Percentiles rank a stretch among this genome's conserved stretches.
These are phyloP conservation scores for Tokudaia tokunoshimensis DNA, from an alignment of 2,797 vertebrate genomes.

Conservation along the genomic window DNA sequence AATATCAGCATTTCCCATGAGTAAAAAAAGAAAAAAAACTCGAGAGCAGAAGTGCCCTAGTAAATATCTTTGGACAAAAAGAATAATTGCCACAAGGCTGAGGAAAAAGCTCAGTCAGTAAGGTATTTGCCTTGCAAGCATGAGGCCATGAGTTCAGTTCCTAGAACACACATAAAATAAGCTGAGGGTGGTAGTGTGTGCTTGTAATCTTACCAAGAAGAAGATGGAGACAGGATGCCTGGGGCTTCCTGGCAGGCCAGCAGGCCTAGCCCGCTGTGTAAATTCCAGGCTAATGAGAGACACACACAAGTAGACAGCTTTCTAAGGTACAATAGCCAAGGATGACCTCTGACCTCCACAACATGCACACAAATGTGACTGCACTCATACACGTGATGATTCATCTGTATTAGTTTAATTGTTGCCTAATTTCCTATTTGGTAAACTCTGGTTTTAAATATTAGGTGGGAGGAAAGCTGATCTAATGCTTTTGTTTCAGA, in stretches of 20 bases:
- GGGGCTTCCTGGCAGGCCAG: neutral
- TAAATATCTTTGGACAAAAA: conserved; percentile 3
- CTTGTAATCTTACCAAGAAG: neutral
- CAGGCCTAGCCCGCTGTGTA: neutral
- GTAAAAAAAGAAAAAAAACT: neutral
- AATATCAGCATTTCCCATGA: neutral
- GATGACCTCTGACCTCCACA: neutral
- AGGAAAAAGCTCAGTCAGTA: neutral
- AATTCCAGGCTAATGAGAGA: neutral
- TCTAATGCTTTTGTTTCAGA: conserved; percentile 31
- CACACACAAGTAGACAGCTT: neutral
- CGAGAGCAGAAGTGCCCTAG: neutral
- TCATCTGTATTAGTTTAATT: neutral
- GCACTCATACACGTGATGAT: neutral
- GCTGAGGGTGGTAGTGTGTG: no score
- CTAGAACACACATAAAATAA: neutral
- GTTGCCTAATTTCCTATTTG: neutral
- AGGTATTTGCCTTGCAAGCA: neutral
- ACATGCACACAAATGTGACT: neutral
- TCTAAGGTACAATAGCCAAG: neutral
- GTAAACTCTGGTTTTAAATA: conserved; percentile 55
- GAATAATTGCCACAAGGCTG: neutral
- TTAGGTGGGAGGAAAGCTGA: conserved; percentile 1
- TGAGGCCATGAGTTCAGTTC: neutral
- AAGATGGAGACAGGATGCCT: neutral